Percentiles rank a stretch among this genome's conserved stretches.
Evolutionary conservation across 2,797 vertebrate genomes (phyloP).

Genomic region (Tokudaia muenninki): DNA sequence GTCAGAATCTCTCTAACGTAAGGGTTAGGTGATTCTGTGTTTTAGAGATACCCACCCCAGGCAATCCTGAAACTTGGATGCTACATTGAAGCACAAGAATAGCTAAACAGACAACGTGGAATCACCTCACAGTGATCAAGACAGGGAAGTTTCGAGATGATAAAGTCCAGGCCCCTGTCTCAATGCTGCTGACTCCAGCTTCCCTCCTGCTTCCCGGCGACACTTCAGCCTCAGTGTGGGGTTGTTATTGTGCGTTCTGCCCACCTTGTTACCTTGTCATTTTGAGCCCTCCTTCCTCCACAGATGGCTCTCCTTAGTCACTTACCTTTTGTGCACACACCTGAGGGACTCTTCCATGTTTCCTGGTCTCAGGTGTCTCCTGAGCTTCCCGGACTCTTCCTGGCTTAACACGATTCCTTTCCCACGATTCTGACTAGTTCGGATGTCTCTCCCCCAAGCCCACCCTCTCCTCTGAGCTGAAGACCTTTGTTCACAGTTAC

Average conservation of each 20-base stretch:
- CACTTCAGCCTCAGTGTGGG: neutral
- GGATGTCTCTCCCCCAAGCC: neutral
- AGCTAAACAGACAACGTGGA: neutral
- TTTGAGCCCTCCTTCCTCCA: neutral
- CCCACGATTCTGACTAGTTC: neutral
- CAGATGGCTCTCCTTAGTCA: neutral
- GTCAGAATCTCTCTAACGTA: slow-evolving; percentile 9
- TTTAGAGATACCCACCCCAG: neutral
- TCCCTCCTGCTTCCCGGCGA: neutral
- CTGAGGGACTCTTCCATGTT: neutral
- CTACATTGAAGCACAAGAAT: neutral
- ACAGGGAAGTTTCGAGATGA: neutral
- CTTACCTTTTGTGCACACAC: neutral
- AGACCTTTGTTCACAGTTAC: neutral
- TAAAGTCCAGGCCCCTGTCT: neutral
- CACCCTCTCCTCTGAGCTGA: neutral
- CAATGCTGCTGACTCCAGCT: too few species aligned
- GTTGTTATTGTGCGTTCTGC: too few species aligned
- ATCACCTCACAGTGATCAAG: neutral
- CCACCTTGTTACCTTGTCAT: neutral
- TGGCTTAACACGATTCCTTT: neutral
- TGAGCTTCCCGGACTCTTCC: neutral
- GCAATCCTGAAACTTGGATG: neutral
- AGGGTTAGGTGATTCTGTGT: too few species aligned
- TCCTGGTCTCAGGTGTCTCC: neutral